Conservation (phyloP, 2,113 vertebrate genomes). For the Sisor rabdophorus region DNA sequence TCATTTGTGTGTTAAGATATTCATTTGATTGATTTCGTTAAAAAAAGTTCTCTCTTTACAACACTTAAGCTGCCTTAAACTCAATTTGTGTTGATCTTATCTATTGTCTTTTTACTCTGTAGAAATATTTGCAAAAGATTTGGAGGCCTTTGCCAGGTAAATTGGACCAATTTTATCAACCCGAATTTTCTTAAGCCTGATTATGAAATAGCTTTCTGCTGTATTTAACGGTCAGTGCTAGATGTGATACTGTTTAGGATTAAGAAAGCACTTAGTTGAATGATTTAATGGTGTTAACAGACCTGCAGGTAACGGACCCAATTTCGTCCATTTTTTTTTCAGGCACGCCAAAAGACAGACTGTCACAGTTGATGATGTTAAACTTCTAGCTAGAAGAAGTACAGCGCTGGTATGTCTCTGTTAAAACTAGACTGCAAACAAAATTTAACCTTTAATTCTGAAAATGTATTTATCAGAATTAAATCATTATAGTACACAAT, state of each 20-base stretch:
- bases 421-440: not conserved
- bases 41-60: too few relatives aligned
- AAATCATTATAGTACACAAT: too few relatives aligned
- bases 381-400: constrained; percentile 83
- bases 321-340: not conserved
- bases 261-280: not conserved
- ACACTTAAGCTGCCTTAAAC: too few relatives aligned
- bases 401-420: constrained; percentile 78
- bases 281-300: not conserved
- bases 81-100: too few relatives aligned
- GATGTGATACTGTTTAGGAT: not conserved
- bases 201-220: not conserved
- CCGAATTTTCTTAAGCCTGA: not conserved
- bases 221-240: not conserved
- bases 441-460: too few relatives aligned
- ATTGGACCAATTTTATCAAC: not conserved
- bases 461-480: too few relatives aligned
- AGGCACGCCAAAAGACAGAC: constrained; percentile 90
- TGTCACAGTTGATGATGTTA: constrained; percentile 83
- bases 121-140: constrained; percentile 90
- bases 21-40: too few relatives aligned
- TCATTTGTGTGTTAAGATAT: too few relatives aligned
- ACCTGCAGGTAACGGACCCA: too few relatives aligned
- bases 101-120: constrained; percentile 43
- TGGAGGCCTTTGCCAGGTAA: constrained; percentile 92